A percentile compares a stretch with the other conserved stretches of the same genome.
Evolutionary conservation across 53 echinoderm and acorn worm genomes (phyloP).

Genomic region (Crossaster papposus): DNA sequence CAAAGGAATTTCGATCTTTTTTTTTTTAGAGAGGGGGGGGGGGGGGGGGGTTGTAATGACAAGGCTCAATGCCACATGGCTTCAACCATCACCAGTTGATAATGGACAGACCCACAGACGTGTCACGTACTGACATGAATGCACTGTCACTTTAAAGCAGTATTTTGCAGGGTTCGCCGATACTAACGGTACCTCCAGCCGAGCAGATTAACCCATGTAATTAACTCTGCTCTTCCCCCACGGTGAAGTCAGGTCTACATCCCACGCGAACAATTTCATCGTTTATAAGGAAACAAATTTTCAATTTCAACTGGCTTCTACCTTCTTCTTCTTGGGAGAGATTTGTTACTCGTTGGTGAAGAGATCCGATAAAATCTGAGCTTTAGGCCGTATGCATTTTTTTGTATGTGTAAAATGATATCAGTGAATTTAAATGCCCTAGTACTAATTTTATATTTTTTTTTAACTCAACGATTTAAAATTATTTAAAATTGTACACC

Average conservation of each 20-base stretch:
- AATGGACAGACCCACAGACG: no score
- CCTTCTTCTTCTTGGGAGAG: neutral
- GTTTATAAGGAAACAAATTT: slow-evolving; percentile 29
- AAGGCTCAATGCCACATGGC: neutral
- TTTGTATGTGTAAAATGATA: neutral
- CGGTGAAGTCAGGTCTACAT: slow-evolving; percentile 2
- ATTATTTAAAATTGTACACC: no score
- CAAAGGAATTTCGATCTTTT: neutral
- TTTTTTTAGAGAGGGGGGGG: no score
- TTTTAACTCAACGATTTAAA: no score
- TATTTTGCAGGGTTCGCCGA: neutral
- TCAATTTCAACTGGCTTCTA: neutral
- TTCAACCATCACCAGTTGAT: neutral
- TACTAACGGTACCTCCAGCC: slow-evolving; percentile 19
- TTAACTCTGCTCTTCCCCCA: slow-evolving; percentile 40
- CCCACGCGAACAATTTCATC: slow-evolving; percentile 32
- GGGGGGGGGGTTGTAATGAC: no score
- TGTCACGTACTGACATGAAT: neutral
- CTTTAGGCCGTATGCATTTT: neutral
- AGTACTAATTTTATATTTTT: no score
- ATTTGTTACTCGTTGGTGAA: slow-evolving; percentile 16
- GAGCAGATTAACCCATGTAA: slow-evolving; percentile 50
- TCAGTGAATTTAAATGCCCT: neutral
- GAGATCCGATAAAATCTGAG: neutral
- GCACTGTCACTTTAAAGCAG: slow-evolving; percentile 27